Base-by-base conservation (phyloP, 1,140 invertebrate genomes). In the Drosophila murphyi region DNA sequence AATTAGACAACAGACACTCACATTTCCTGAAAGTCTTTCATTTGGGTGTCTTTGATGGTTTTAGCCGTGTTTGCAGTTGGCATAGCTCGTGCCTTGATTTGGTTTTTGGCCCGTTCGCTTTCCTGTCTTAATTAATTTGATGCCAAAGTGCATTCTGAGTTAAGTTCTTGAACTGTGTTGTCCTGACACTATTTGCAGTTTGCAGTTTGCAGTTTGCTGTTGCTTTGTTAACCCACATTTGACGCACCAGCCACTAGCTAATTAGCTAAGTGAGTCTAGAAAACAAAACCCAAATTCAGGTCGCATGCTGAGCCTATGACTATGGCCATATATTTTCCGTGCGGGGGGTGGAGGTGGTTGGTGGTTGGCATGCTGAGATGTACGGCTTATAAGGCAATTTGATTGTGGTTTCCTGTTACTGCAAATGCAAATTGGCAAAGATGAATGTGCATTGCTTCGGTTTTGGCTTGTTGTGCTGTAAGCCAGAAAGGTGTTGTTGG, bases 71-170 rank as follows among this genome's bases (percentile, higher is more conserved):
- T 76, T 75, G 76, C 31, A 54, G 59, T 51, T 72, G 28, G 63
- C 74, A 8, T n/a, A 32, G 37, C 35, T 41, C 56, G 57, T 31
- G 57, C 39, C 39, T 41, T 39, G 20, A 45, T 70, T 76, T 76
- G 72, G 55, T 68, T 68, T 65, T 82, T 50, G 54, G 54, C 68
- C 47, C 73, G 68, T 69, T 77, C 69, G 68, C 79, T 77, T 76
- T 65, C 76, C 71, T 69, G 78, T 82, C 86, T 91, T 91, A 91
- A 91, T 91, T 91, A 91, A 91, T 91, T 91, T 90, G 80, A 90
- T 91, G 90, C 57, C 88, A 88, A 86, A 78, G 78, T 78, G 78
- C 89, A 91, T 65, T 39, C 60, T 20, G 55, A 48, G 47, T 34
- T 50, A 60, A 39, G 37, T 47, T 34, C 39, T 56, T 54, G 56